Conservation (phyloP, 2,113 vertebrate genomes). For the Catharus minimus region DNA sequence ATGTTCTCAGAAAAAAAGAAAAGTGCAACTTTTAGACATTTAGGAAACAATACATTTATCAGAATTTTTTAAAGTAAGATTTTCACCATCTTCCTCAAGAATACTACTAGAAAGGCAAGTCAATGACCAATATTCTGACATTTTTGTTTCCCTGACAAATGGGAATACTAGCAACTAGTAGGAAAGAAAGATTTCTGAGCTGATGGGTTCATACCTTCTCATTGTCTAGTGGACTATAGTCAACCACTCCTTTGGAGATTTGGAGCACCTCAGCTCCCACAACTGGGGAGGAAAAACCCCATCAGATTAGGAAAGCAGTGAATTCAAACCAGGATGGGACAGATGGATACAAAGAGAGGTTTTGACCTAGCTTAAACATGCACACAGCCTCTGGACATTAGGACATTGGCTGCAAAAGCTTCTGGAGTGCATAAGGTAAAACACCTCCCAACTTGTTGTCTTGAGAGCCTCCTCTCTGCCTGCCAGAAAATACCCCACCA, state of each 20-base stretch:
- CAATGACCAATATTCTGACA: not conserved
- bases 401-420: not conserved
- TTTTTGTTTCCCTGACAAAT: not conserved
- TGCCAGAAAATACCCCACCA: not conserved
- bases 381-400: not conserved
- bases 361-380: not conserved
- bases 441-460: not conserved
- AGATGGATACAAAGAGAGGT: not conserved
- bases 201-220: not conserved
- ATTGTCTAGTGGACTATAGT: not conserved
- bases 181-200: not conserved
- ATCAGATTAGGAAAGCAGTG: not conserved
- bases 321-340: not conserved
- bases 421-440: not conserved
- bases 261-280: not conserved
- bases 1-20: not conserved
- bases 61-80: not conserved
- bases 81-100: not conserved
- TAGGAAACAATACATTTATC: not conserved
- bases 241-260: not conserved
- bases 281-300: not conserved
- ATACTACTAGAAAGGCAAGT: not conserved
- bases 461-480: not conserved
- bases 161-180: not conserved
- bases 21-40: not conserved